Evolutionary conservation across 2,888 invertebrate genomes (phyloP).

Genomic region (Cryptosula pallasiana): DNA sequence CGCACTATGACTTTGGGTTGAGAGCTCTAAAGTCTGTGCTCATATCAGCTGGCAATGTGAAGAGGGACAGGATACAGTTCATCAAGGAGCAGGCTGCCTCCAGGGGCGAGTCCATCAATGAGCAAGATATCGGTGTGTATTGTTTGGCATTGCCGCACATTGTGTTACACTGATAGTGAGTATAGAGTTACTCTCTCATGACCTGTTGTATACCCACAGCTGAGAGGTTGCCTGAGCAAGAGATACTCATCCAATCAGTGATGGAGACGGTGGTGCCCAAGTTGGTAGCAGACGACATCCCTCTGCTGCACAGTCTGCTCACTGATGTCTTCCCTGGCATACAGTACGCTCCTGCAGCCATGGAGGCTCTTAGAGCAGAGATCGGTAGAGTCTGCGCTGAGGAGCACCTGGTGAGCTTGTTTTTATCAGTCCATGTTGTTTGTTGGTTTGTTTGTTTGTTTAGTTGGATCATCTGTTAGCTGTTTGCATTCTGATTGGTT

Average conservation of each 20-base stretch:
- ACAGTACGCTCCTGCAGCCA: constrained; percentile 88
- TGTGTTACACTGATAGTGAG: no score
- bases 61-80: constrained; percentile 88
- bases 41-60: constrained; percentile 97
- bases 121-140: constrained; percentile 17
- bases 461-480: no score
- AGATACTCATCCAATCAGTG: constrained; percentile 95
- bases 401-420: constrained; percentile 77
- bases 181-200: no score
- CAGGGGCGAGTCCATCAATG: constrained; percentile 5
- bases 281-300: constrained; percentile 97
- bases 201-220: no score
- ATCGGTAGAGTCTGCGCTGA: constrained; percentile 91
- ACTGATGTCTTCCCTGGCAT: constrained; percentile 99
- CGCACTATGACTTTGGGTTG: constrained; percentile 95
- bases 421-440: no score
- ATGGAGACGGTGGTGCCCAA: constrained; percentile 99
- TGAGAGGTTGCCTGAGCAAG: constrained; percentile 92
- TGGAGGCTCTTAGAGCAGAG: constrained; percentile 82
- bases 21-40: constrained; percentile 95
- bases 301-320: constrained; percentile 86
- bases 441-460: no score
- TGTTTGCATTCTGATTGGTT: no score
- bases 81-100: constrained; percentile 67
- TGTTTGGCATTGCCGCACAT: no score